Evolutionary conservation across 2,113 vertebrate genomes (phyloP).

Genomic region (Tragelaphus scriptus): DNA sequence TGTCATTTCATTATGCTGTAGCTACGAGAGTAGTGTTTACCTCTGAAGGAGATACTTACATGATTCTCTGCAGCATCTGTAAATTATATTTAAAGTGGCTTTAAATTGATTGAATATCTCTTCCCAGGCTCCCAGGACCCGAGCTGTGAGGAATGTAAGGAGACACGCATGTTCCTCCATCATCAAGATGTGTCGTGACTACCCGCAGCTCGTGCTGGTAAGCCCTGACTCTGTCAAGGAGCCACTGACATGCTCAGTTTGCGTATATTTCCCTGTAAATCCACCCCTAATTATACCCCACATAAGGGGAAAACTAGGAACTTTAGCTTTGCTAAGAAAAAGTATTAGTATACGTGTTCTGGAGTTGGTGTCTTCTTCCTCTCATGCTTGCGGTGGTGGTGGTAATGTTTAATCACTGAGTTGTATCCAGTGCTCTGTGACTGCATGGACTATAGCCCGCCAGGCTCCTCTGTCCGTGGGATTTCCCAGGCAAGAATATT

Average conservation of each 20-base stretch:
- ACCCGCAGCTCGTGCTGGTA: conserved; percentile 92
- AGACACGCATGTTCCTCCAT: conserved; percentile 95
- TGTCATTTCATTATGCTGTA: background rate
- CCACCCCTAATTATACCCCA: background rate
- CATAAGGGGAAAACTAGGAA: background rate
- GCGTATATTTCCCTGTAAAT: background rate
- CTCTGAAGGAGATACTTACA: background rate
- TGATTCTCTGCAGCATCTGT: background rate
- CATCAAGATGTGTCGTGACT: conserved; percentile 96
- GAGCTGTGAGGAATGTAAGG: conserved; percentile 94
- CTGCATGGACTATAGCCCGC: background rate
- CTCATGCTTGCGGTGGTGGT: background rate
- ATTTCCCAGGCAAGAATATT: background rate
- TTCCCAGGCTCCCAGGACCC: conserved; percentile 88
- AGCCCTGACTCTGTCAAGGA: background rate
- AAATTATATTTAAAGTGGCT: background rate
- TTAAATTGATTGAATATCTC: conserved; percentile 63
- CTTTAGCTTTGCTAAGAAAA: background rate
- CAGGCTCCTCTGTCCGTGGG: background rate
- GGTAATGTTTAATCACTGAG: background rate
- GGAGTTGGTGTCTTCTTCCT: background rate
- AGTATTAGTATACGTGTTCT: background rate
- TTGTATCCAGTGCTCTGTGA: background rate
- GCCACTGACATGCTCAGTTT: background rate
- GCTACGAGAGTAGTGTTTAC: background rate